phyloP scores from a whole-genome alignment of 1,140 invertebrate species.

The Zaprionus ornatus region DNA sequence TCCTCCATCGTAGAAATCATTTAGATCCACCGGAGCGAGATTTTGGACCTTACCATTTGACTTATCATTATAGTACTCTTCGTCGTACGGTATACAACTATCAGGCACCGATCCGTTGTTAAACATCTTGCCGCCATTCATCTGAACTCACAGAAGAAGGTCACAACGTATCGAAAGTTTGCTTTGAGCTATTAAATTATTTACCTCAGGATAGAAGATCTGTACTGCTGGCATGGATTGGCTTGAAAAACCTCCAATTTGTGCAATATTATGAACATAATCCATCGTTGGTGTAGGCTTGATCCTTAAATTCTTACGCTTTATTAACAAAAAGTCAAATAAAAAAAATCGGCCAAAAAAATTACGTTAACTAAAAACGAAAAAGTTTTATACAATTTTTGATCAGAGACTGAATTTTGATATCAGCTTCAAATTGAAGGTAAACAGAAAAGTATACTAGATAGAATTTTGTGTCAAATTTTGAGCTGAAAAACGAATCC shows the following conservation, averaged over 20 bases:
- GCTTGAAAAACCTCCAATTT: conserved; percentile 27
- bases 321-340: neutral
- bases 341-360: conserved; percentile 2
- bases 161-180: neutral
- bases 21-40: neutral
- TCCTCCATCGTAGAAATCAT: neutral
- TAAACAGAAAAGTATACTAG: too few species aligned
- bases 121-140: neutral
- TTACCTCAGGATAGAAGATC: conserved; percentile 33
- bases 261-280: conserved; percentile 30
- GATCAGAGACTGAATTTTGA: too few species aligned
- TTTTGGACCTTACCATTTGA: neutral
- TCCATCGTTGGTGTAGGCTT: conserved; percentile 13
- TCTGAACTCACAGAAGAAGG: neutral
- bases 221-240: conserved; percentile 37
- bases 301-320: too few species aligned
- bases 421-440: too few species aligned
- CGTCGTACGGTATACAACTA: neutral
- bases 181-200: neutral
- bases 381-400: too few species aligned
- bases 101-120: neutral
- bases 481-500: too few species aligned
- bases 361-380: neutral
- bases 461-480: too few species aligned
- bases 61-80: neutral